Base-by-base conservation (phyloP, 2,113 vertebrate species). In the Sorex fumeus region DNA sequence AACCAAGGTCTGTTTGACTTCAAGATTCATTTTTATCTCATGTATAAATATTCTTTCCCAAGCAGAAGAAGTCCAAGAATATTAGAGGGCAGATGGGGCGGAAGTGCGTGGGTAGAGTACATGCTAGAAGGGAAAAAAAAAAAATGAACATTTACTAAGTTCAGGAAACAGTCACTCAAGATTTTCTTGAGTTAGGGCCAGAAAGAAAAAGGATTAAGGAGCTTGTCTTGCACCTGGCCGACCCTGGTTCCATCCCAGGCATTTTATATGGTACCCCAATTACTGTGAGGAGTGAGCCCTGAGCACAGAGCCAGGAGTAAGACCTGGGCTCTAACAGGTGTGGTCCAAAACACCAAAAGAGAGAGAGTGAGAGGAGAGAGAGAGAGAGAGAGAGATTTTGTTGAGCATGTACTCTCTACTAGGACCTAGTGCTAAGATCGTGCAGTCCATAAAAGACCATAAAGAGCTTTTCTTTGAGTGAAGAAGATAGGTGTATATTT, bases 1-100 rank as follows among this genome's bases (percentile, higher is more conserved):
- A 80, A 83, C 21, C 62, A 67, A 75, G 45, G 7, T 74, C 32
- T 84, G 19, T 30, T 67, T 76, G 50, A 88, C 30, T 71, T 60
- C 57, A 93, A 90, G 76, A 79, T 16, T 86, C 62, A 67, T 88
- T 91, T 88, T 36, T 81, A 45, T 70, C 21, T 85, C 70, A 90
- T 18, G 1, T 69, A 77, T 62, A 60, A 66, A 78, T 19, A 45
- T 0, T 47, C 25, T 77, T 94, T 87, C 23, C 45, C 43, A 85
- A 94, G 87, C 78, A 91, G 18, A 80, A 34, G 21, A 82, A 81
- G 70, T 75, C 36, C 36, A 90, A 84, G 21, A 74, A 90, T 85
- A 82, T 83, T 88, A 75, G 92, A 36, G 11, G 60, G 78, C 18
- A 19, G 53, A 53, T 13, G 53, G 18, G 53, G 18, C 53, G 18